phyloP scores from a whole-genome alignment of 2,113 vertebrate species.

The Gnathonemus echidnorhynchus region DNA sequence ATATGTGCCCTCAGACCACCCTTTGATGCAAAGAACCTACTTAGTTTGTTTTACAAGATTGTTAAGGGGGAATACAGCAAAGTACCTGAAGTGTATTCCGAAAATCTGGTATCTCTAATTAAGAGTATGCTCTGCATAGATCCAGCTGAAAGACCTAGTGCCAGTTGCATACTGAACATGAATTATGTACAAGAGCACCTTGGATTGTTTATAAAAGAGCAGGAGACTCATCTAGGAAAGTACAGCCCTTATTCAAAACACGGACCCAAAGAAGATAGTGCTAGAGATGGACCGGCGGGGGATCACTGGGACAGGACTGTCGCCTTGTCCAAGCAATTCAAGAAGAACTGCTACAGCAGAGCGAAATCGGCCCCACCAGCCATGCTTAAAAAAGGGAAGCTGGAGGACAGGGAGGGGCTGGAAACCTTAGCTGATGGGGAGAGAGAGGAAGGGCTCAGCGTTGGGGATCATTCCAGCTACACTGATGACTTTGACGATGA shows the following conservation, averaged over 20 bases:
- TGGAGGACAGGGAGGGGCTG: neutral
- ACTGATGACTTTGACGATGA: slow-evolving; percentile 68
- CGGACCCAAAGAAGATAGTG: neutral
- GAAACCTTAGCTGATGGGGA: neutral
- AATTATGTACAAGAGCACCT: slow-evolving; percentile 51
- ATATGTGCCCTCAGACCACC: slow-evolving; percentile 60
- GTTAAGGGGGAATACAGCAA: slow-evolving; percentile 53
- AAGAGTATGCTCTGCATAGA: slow-evolving; percentile 49
- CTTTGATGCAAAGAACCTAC: slow-evolving; percentile 58
- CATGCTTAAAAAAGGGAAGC: slow-evolving; percentile 15
- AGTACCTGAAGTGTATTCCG: slow-evolving; percentile 46
- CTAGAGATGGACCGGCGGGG: neutral
- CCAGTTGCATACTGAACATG: slow-evolving; percentile 46
- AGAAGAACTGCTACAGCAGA: slow-evolving; percentile 12
- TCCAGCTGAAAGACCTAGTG: slow-evolving; percentile 57
- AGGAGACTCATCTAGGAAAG: slow-evolving; percentile 35
- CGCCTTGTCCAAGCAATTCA: neutral
- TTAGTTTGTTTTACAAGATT: slow-evolving; percentile 65
- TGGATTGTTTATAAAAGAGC: slow-evolving; percentile 35
- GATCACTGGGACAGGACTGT: neutral
- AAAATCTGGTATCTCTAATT: slow-evolving; percentile 48
- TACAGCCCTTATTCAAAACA: slow-evolving; percentile 13
- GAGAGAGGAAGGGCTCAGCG: slow-evolving; percentile 32
- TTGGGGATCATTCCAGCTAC: slow-evolving; percentile 50
- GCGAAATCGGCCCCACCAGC: slow-evolving; percentile 17